phyloP scores from a whole-genome alignment of 2,888 invertebrate genomes.

The Busseola fusca region DNA sequence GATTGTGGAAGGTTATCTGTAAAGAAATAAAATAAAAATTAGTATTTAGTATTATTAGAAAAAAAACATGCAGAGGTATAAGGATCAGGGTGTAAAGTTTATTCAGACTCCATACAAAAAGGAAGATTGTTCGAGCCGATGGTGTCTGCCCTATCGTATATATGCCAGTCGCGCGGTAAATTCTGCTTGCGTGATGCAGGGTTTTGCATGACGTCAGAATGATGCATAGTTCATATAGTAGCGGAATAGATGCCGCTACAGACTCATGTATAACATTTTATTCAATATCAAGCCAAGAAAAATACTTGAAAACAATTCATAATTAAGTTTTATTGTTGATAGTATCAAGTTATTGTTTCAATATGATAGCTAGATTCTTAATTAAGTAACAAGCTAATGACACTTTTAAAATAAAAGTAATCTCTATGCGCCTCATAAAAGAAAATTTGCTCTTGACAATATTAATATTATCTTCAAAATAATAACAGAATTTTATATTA shows the following conservation, averaged over 20 bases:
- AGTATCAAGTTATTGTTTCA: background rate
- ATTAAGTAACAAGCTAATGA: background rate
- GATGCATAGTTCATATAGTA: background rate
- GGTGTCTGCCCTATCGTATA: background rate
- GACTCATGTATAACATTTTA: background rate
- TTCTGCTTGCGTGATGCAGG: background rate
- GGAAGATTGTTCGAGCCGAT: background rate
- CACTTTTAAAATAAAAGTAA: constrained; percentile 1
- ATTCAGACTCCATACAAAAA: background rate
- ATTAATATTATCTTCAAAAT: constrained; percentile 4
- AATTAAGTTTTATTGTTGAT: background rate
- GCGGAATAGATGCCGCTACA: background rate
- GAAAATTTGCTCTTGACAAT: background rate
- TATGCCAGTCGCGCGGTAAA: background rate
- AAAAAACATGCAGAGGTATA: background rate
- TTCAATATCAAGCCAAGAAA: background rate
- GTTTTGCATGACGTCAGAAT: background rate
- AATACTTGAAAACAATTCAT: background rate
- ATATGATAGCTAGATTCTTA: background rate
- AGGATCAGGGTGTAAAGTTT: background rate
- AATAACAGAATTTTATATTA: constrained; percentile 2
- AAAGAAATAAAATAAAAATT: constrained; percentile 66
- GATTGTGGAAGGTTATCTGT: constrained; percentile 63
- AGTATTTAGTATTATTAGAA: background rate
- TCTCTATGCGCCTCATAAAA: constrained; percentile 9